Conservation (phyloP, 2,888 invertebrate species). For the Drosophila parthenogenetica region DNA sequence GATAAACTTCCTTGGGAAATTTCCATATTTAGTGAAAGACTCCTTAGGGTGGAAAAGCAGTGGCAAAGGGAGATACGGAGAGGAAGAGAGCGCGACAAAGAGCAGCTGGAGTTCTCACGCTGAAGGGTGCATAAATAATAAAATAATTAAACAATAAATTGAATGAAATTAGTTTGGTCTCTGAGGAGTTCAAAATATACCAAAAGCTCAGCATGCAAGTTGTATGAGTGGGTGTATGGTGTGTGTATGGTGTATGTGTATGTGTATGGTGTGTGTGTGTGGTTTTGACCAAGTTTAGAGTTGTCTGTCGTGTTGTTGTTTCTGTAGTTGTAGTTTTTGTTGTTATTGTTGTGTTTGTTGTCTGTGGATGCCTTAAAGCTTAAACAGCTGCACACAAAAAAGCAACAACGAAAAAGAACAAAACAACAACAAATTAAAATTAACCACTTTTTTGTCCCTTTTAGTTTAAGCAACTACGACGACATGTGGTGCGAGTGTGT, state of each 20-base stretch:
- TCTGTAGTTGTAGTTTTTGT: constrained; percentile 13
- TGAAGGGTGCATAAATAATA: constrained; percentile 71
- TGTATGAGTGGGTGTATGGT: constrained; percentile 2
- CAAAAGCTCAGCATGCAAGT: constrained; percentile 39
- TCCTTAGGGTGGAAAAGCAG: constrained; percentile 21
- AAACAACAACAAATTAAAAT: constrained; percentile 56
- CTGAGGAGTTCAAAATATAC: constrained; percentile 45
- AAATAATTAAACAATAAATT: constrained; percentile 80
- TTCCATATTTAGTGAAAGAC: constrained; percentile 40
- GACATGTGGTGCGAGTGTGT: constrained; percentile 17
- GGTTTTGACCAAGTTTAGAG: constrained; percentile 26
- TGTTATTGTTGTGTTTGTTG: constrained; percentile 14
- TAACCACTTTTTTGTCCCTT: constrained; percentile 15
- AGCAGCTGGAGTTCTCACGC: constrained; percentile 48
- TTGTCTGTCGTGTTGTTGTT: constrained; percentile 38
- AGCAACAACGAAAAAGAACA: constrained; percentile 43
- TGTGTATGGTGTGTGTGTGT: constrained; percentile 27
- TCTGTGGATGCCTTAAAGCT: constrained; percentile 53
- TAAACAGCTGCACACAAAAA: constrained; percentile 65
- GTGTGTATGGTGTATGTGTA: constrained; percentile 22
- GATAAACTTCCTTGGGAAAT: constrained; percentile 47
- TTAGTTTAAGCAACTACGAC: constrained; percentile 30
- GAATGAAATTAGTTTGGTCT: constrained; percentile 74
- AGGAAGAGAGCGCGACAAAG: constrained; percentile 3
- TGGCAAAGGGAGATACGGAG: constrained; percentile 9